Conservation (phyloP, 2,113 vertebrate genomes). For the Willisornis vidua region DNA sequence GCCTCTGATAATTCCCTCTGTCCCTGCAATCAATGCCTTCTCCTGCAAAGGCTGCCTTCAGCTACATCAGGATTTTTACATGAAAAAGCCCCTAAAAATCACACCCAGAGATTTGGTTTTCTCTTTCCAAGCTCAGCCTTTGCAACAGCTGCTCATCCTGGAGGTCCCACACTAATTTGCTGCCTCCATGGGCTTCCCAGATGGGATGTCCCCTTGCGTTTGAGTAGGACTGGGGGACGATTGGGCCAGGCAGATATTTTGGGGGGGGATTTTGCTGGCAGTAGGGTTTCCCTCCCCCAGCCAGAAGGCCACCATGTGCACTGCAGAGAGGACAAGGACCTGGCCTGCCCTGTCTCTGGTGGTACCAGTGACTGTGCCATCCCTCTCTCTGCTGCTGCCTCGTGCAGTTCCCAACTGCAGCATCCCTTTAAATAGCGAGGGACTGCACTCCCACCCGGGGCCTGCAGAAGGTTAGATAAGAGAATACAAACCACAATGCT, state of each 20-base stretch:
- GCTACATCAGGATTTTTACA: neutral
- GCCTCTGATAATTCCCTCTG: neutral
- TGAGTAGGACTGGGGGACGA: neutral
- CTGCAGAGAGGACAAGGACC: neutral
- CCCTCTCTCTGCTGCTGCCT: neutral
- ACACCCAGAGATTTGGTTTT: neutral
- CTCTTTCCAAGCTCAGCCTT: neutral
- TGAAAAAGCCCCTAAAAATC: neutral
- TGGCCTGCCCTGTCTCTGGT: neutral
- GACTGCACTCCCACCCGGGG: constrained; percentile 53
- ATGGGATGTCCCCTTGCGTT: neutral
- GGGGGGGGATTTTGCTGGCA: neutral
- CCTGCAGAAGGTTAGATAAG: constrained; percentile 77
- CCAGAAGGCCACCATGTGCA: neutral
- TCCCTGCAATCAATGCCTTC: neutral
- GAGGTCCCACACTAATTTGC: neutral
- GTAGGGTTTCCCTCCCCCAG: neutral
- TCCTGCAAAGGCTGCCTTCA: neutral
- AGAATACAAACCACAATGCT: constrained; percentile 39
- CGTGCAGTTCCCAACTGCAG: neutral
- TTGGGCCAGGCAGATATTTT: neutral
- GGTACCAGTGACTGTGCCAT: neutral
- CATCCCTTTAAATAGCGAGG: constrained; percentile 45
- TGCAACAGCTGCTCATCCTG: accelerated
- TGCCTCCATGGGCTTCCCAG: neutral